Percentiles rank a stretch among this genome's conserved stretches.
Evolutionary conservation across 1,140 invertebrate genomes (phyloP).

Genomic region (Mesaphorura yosii): DNA sequence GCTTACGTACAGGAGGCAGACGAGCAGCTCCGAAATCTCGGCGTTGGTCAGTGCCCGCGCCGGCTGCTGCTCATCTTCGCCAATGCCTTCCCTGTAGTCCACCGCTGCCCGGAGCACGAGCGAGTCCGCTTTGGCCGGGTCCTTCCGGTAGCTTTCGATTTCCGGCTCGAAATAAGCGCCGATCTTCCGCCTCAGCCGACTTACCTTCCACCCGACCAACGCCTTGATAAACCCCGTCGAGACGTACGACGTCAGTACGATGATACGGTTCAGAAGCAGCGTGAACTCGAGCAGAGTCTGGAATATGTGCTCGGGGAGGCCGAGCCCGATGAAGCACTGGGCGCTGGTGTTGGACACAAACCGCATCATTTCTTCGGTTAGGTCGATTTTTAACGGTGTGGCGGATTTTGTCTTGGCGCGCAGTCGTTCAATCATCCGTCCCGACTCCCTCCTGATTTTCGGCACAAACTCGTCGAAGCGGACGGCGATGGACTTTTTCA

Average conservation of each 20-base stretch:
- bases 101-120: constrained; percentile 3
- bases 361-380: background rate
- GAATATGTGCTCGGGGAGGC: constrained; percentile 5
- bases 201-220: background rate
- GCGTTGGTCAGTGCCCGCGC: background rate
- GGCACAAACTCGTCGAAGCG: constrained; percentile 2
- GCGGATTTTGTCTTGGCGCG: no score
- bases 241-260: constrained; percentile 4
- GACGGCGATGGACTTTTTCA: constrained; percentile 8
- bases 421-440: constrained; percentile 1
- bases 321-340: background rate
- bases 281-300: background rate
- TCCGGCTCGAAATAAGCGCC: constrained; percentile 1
- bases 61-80: no score
- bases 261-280: background rate
- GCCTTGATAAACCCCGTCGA: constrained; percentile 1
- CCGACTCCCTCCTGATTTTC: constrained; percentile 3
- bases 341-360: constrained; percentile 7
- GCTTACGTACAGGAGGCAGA: constrained; percentile 5
- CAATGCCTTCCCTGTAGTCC: background rate
- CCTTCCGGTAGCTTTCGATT: constrained; percentile 5
- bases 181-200: background rate
- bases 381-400: background rate
- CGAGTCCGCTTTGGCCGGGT: constrained; percentile 5
- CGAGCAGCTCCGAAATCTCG: background rate